A percentile compares a stretch with the other conserved stretches of the same genome.
Evolutionary conservation across 1,140 invertebrate genomes (phyloP).

Genomic region (Drosophila chauvacae): DNA sequence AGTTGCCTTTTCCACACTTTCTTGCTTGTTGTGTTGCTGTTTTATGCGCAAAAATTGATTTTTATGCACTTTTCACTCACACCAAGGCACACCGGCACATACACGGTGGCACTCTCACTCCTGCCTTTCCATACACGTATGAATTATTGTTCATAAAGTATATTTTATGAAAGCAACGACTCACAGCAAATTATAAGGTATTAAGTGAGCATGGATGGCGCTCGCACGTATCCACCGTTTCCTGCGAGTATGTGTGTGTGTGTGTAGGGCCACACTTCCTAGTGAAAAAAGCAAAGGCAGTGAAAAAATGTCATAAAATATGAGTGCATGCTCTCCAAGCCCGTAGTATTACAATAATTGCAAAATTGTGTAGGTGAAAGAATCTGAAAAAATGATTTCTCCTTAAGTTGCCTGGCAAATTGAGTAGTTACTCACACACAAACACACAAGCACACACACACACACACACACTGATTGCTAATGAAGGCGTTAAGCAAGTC

Average conservation of each 20-base stretch:
- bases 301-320: conserved; percentile 71
- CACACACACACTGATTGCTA: conserved; percentile 45
- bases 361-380: conserved; percentile 74
- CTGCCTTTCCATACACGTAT: conserved; percentile 58
- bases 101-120: conserved; percentile 14
- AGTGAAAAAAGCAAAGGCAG: conserved; percentile 14
- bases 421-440: conserved; percentile 67
- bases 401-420: conserved; percentile 75
- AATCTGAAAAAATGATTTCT: conserved; percentile 71
- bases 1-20: conserved; percentile 4
- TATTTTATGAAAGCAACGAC: conserved; percentile 82
- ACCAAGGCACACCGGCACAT: conserved; percentile 12
- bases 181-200: conserved; percentile 83
- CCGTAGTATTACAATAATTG: conserved; percentile 77
- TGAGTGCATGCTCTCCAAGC: conserved; percentile 31
- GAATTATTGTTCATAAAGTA: conserved; percentile 83
- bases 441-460: conserved; percentile 12
- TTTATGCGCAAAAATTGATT: conserved; percentile 83
- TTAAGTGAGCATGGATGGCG: conserved; percentile 76
- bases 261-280: conserved; percentile 40
- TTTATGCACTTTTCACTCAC: conserved; percentile 76
- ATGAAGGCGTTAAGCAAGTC: conserved; percentile 76
- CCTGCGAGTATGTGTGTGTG: conserved; percentile 16
- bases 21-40: conserved; percentile 45
- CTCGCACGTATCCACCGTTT: conserved; percentile 56